Base-by-base conservation (phyloP, 2,113 vertebrate genomes). In the Platycercus adscitus region DNA sequence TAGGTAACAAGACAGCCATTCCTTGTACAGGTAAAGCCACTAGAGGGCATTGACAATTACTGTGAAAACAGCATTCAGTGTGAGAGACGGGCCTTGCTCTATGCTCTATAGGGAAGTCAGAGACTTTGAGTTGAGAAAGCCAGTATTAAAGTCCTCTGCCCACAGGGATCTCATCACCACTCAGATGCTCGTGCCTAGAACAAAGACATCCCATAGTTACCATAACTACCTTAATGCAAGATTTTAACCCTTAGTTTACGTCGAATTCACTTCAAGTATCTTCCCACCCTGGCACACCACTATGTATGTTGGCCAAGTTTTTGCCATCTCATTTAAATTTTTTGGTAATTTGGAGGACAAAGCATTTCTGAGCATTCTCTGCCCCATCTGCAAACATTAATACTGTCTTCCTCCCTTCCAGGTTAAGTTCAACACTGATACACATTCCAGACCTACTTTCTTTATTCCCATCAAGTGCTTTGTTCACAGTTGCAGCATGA, bases 11-110 rank as follows among this genome's bases (percentile, higher is more conserved):
- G n/a, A 17, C 65, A 61, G 56, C 24, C 44, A 26, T 4, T 61
- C 35, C 68, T 25, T 5, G 17, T 13, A 8, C 75, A 44, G 21
- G 15, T 52, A 73, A 43, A 81, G 41, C 94, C 93, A 75, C 79
- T 55, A 94, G 90, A 94, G 94, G 82, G 95, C 96, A 85, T 81
- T 77, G 64, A 68, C 14, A 81, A 50, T 66, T 77, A 35, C 73
- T 72, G 58, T 35, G 15, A 56, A 71, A 55, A 37, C 1, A 56
- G 39, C 72, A 70, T 21, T 44, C 20, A 0, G 1, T 3, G 6
- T 0, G 0, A 68, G 44, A 63, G 25, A 31, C 26, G 19, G 69
- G 44, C 26, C 33, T 29, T 53, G 28, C 29, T 65, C 60, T 16
- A 10, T 5, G 15, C n/a, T 56, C 26, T 5, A 26, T 0, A 11